These are phyloP conservation scores for Acanthosepion lycidas DNA, from an alignment of 2,888 invertebrate species.

Conservation along the genomic window DNA sequence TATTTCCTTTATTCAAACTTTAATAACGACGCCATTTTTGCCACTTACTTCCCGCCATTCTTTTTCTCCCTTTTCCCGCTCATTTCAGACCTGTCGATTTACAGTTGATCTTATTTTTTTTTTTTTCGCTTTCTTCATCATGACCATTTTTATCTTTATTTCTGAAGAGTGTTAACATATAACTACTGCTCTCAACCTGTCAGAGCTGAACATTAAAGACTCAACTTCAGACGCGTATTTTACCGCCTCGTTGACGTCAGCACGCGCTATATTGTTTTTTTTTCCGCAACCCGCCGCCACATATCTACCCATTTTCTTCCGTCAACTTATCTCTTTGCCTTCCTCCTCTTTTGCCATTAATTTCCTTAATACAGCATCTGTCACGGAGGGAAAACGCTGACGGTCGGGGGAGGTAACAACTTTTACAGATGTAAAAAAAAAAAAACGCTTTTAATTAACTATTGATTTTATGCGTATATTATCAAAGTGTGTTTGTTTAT, in stretches of 20 bases:
- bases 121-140: background rate
- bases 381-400: background rate
- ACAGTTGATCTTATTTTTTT: no score
- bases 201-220: slow-evolving; percentile 13
- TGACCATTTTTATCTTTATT: background rate
- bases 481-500: no score
- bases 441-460: background rate
- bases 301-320: background rate
- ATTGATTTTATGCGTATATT: background rate
- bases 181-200: slow-evolving; percentile 33
- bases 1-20: background rate
- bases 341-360: background rate
- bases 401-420: background rate
- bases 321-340: background rate
- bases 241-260: slow-evolving; percentile 33
- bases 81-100: no score
- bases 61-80: no score
- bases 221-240: background rate
- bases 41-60: background rate
- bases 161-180: background rate
- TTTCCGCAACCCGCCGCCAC: background rate
- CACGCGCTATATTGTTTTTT: background rate
- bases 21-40: background rate
- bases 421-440: background rate
- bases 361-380: background rate